Conservation (phyloP, 2,888 invertebrate species). For the Deilephila porcellus region DNA sequence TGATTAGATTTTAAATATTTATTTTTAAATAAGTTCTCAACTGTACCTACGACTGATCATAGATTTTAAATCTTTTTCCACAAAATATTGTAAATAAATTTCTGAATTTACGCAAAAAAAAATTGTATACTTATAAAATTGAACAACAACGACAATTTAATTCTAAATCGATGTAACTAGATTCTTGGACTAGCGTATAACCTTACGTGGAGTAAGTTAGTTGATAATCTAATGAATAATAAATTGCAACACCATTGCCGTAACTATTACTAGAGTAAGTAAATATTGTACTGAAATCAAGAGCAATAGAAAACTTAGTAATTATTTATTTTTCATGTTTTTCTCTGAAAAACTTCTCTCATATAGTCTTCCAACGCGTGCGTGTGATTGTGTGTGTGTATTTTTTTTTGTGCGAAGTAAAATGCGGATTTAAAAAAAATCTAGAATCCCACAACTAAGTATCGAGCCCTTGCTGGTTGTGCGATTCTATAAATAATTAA, state of each 20-base stretch:
- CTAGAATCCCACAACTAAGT: constrained; percentile 67
- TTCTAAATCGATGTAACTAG: constrained; percentile 77
- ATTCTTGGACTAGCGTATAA: constrained; percentile 24
- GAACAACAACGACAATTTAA: constrained; percentile 82
- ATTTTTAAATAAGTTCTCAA: constrained; percentile 45
- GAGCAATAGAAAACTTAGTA: constrained; percentile 67
- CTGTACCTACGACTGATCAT: constrained; percentile 78
- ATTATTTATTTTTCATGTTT: constrained; percentile 53
- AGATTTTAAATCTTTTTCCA: constrained; percentile 64
- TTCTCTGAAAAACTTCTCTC: constrained; percentile 54
- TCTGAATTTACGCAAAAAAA: constrained; percentile 48
- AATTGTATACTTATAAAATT: constrained; percentile 52
- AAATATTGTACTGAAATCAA: constrained; percentile 65
- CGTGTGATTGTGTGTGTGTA: constrained; percentile 55
- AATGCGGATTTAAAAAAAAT: constrained; percentile 57
- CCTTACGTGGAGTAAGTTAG: constrained; percentile 33
- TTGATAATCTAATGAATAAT: constrained; percentile 44
- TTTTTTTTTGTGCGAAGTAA: constrained; percentile 33
- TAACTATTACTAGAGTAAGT: constrained; percentile 54
- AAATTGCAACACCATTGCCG: constrained; percentile 74
- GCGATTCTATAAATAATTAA: constrained; percentile 55
- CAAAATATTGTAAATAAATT: constrained; percentile 60
- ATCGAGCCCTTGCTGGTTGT: constrained; percentile 76
- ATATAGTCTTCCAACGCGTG: constrained; percentile 81
- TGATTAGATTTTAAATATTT: constrained; percentile 44